These are phyloP conservation scores for Polyommatus icarus DNA, from an alignment of 2,888 invertebrate genomes.

Conservation along the genomic window DNA sequence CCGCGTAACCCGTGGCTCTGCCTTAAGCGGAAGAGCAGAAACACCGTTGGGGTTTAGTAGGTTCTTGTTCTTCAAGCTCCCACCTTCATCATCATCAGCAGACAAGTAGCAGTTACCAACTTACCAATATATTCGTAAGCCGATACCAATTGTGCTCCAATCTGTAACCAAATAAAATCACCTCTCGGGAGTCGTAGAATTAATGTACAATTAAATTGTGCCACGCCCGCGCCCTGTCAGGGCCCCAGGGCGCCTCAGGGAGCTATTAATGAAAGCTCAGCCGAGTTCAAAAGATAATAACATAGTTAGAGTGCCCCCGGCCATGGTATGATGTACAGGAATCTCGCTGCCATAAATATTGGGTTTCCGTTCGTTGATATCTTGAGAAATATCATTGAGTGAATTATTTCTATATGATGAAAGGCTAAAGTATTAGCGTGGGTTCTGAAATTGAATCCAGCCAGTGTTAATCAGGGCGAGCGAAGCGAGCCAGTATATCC, in stretches of 20 bases:
- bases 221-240: background rate
- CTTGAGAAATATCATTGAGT: background rate
- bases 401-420: background rate
- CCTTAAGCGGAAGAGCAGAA: no score
- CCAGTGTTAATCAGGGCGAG: no score
- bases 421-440: background rate
- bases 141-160: background rate
- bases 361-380: background rate
- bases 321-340: conserved; percentile 29
- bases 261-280: conserved; percentile 64
- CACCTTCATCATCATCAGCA: no score
- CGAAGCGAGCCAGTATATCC: no score
- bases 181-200: conserved; percentile 15
- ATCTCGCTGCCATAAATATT: background rate
- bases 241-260: conserved; percentile 52
- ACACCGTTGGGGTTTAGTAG: no score
- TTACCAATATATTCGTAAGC: no score
- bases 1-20: no score
- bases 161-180: conserved; percentile 9
- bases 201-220: conserved; percentile 26
- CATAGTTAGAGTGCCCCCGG: conserved; percentile 42
- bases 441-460: no score
- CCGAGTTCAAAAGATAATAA: conserved; percentile 50
- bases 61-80: no score
- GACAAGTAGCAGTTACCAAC: no score